Conservation (phyloP, 2,888 invertebrate species). For the Erannis defoliaria region DNA sequence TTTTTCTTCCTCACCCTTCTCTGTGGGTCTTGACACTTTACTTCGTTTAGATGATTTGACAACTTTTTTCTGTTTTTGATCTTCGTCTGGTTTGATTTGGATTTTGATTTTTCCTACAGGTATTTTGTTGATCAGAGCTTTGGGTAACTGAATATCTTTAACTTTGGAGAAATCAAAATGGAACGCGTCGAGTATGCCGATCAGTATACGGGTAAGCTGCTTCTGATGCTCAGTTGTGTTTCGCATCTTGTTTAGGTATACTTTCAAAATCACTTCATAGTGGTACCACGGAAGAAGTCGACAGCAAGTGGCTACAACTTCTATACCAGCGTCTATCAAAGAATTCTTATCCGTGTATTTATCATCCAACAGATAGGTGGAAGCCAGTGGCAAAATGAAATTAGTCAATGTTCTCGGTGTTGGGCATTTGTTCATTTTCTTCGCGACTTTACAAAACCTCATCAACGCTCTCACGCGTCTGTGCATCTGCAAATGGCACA, state of each 20-base stretch:
- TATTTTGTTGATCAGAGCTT: constrained; percentile 65
- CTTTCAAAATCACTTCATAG: constrained; percentile 93
- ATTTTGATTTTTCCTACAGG: constrained; percentile 50
- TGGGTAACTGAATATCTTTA: constrained; percentile 70
- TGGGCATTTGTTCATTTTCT: constrained; percentile 86
- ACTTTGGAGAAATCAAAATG: constrained; percentile 94
- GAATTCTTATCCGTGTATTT: constrained; percentile 92
- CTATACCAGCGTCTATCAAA: constrained; percentile 94
- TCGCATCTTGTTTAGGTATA: constrained; percentile 92
- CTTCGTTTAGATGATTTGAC: constrained; percentile 28
- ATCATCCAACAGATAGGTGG: constrained; percentile 92
- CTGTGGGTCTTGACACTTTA: not conserved
- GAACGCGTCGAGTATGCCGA: constrained; percentile 94
- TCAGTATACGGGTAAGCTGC: constrained; percentile 91
- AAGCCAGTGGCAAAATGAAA: constrained; percentile 94
- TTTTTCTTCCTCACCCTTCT: constrained; percentile 30
- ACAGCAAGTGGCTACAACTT: constrained; percentile 92
- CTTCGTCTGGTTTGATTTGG: constrained; percentile 48
- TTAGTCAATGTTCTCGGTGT: constrained; percentile 91
- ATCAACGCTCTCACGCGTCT: constrained; percentile 93
- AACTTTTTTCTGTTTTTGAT: constrained; percentile 51
- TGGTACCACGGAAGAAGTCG: constrained; percentile 95
- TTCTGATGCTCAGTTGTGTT: constrained; percentile 92
- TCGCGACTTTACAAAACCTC: constrained; percentile 90
- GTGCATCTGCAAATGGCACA: constrained; percentile 95